A percentile compares a stretch with the other conserved stretches of the same genome.
These are phyloP conservation scores for Listrodromus nycthemerus DNA, from an alignment of 2,888 invertebrate species.

Conservation along the genomic window DNA sequence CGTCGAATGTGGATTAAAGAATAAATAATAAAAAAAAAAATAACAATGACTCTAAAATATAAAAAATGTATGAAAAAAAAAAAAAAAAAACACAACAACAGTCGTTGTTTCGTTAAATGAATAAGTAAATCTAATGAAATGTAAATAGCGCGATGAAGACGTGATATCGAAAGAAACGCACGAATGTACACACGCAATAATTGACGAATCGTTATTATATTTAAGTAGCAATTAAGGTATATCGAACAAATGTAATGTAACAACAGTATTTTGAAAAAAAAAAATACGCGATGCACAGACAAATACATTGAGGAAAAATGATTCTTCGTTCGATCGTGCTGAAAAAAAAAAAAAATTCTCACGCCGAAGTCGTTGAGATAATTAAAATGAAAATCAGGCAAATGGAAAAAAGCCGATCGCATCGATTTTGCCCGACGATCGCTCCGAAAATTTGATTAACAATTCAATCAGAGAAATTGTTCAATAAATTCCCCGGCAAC, in stretches of 20 bases:
- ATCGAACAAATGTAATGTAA: slow-evolving; percentile 47
- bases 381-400: too few relatives aligned
- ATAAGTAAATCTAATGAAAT: not conserved
- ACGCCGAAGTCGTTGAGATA: too few relatives aligned
- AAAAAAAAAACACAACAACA: too few relatives aligned
- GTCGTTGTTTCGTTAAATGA: not conserved
- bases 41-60: not conserved
- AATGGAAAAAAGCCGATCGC: too few relatives aligned
- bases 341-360: too few relatives aligned
- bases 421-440: too few relatives aligned
- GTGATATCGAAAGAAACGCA: not conserved
- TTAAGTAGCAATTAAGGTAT: slow-evolving; percentile 39
- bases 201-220: slow-evolving; percentile 40
- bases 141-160: slow-evolving; percentile 2
- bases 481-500: too few relatives aligned
- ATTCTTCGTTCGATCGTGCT: not conserved
- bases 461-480: too few relatives aligned
- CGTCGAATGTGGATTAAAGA: not conserved
- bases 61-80: not conserved
- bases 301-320: not conserved
- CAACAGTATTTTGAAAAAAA: slow-evolving; percentile 47
- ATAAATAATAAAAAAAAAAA: not conserved
- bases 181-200: not conserved
- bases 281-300: slow-evolving; percentile 25
- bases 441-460: too few relatives aligned